These are phyloP conservation scores for Hyalella azteca DNA, from an alignment of 2,888 invertebrate genomes.

Conservation along the genomic window DNA sequence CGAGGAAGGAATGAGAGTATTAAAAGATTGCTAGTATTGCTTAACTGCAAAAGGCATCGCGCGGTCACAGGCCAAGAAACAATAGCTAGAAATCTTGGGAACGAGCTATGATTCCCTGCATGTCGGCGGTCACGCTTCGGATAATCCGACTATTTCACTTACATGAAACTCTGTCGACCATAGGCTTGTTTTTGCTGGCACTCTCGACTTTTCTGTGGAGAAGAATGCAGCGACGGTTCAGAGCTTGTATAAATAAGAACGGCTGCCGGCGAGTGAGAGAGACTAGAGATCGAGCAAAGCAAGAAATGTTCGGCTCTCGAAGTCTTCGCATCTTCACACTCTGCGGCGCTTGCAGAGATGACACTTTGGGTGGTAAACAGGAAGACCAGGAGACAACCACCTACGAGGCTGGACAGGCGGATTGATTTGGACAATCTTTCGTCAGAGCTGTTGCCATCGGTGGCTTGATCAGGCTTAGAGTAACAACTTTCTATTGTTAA, in stretches of 20 bases:
- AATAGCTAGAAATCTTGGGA: too few relatives aligned
- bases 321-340: slow-evolving; percentile 30
- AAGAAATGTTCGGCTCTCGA: not conserved
- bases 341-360: not conserved
- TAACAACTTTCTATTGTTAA: slow-evolving; percentile 38
- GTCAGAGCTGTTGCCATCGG: too few relatives aligned
- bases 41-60: too few relatives aligned
- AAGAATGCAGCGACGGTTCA: slow-evolving; percentile 32
- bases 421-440: too few relatives aligned
- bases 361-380: slow-evolving; percentile 15
- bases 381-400: not conserved
- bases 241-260: slow-evolving; percentile 30
- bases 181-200: slow-evolving; percentile 24
- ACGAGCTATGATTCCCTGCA: slow-evolving; percentile 28
- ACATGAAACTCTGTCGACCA: not conserved
- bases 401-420: too few relatives aligned
- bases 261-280: not conserved
- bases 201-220: slow-evolving; percentile 19
- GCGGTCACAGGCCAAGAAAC: too few relatives aligned
- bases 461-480: too few relatives aligned
- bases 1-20: too few relatives aligned
- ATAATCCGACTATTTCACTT: slow-evolving; percentile 26
- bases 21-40: too few relatives aligned
- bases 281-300: too few relatives aligned
- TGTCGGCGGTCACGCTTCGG: slow-evolving; percentile 15